Base-by-base conservation (phyloP, 2,888 invertebrate genomes). In the Cerastis rubricosa region DNA sequence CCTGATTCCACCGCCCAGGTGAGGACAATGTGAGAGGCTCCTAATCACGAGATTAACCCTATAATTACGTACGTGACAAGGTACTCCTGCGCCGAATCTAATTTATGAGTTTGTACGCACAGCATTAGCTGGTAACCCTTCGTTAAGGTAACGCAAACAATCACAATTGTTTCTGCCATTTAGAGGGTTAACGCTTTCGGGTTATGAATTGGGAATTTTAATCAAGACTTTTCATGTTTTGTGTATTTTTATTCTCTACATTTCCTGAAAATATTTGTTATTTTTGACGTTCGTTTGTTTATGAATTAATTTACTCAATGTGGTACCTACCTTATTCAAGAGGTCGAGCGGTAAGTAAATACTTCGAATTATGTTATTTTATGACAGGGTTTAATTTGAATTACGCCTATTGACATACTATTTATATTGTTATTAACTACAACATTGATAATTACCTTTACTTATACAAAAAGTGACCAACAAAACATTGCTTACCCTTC, bases 131-230 rank as follows among this genome's bases (percentile, higher is more conserved):
- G 45, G 64, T n/a, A 78, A 74, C 85, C 83, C 83, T 85, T 84
- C 83, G 83, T 84, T 76, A 81, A 74, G 47, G 49, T 68, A 78
- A 72, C 25, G 81, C 76, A 87, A 84, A 88, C 88, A 88, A 83
- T 85, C 80, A 83, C 77, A 82, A 78, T 79, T 80, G 72, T 76
- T 67, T 64, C 74, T 63, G 45, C 59, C 71, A 77, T 85, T 87
- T 78, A n/a, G 11, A 84, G 76, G 86, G 86, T 76, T 82, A 84
- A 79, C 66, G 64, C 66, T 78, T 78, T 76, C 19, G 72, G 63
- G 71, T 80, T 81, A 78, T 82, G 75, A 76, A 80, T 82, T 74
- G 76, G 76, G 63, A 59, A 74, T 83, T 87, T 87, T 86, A 86
- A 87, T 87, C 66, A 83, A 85, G 70, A 76, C 59, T 78, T 68